Conservation (phyloP, 2,797 vertebrate species). For the Catostomus latipinnis region DNA sequence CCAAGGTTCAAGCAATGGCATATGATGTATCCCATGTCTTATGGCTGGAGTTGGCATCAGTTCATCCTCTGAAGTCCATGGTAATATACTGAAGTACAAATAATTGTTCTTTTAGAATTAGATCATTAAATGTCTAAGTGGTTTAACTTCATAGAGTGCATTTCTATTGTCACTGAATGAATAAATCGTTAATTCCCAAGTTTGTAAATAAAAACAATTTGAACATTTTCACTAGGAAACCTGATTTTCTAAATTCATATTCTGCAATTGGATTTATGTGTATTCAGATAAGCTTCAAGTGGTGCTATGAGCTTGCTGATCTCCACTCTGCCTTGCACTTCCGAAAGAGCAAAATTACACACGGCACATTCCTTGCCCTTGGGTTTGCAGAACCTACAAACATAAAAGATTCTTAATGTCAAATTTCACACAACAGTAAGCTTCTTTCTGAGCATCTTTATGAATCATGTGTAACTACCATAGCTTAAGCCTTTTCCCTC, state of each 20-base stretch:
- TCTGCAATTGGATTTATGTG: constrained; percentile 60
- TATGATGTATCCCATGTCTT: no score
- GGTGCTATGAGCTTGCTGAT: constrained; percentile 61
- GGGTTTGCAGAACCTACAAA: constrained; percentile 69
- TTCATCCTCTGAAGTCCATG: no score
- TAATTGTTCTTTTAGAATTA: no score
- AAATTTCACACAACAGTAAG: constrained; percentile 77
- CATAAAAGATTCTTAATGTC: constrained; percentile 75
- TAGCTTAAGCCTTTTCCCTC: constrained; percentile 57
- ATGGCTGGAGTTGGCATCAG: no score
- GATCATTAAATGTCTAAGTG: no score
- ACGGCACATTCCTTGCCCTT: constrained; percentile 70
- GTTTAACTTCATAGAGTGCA: background rate
- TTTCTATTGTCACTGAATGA: background rate
- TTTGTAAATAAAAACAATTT: constrained; percentile 7
- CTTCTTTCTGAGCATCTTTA: constrained; percentile 66
- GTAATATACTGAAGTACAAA: no score
- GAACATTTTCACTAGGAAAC: background rate
- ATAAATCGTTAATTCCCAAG: background rate
- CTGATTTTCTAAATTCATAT: constrained; percentile 65
- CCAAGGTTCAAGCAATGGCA: no score
- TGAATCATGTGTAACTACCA: constrained; percentile 70
- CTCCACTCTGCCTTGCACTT: constrained; percentile 50
- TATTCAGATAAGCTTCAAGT: constrained; percentile 68
- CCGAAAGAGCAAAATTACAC: constrained; percentile 65